Evolutionary conservation across 2,888 invertebrate species (phyloP), one percentile per base, ranked within the genome.

Genomic region (Hedychridium roseum): DNA sequence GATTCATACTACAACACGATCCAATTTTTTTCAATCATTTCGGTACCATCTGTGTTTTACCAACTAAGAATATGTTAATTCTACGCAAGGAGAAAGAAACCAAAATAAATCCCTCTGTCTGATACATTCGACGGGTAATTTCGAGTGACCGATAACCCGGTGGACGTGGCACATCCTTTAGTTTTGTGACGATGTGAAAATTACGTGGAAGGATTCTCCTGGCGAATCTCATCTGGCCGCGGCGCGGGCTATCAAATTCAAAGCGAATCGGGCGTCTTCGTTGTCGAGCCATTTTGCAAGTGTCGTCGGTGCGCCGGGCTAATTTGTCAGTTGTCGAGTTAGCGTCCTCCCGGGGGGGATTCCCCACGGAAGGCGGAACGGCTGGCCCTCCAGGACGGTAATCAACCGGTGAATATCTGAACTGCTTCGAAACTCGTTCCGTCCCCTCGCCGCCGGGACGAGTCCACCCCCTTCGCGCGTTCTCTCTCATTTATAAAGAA

Each of bases 281-380:
- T 67, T 75, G 76, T 77, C 74, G 72, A 74, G 75, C 78, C 76
- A 79, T 79, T 79, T 79, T 71, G 74, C 76, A 79, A 78, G 78
- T 79, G 78, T 79, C 78, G 78, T 77, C 78, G 76, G 73, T 68
- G 71, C 70, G 73, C 76, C 65, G 65, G 73, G 73, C 76, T 78
- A 78, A 78, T 78, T 78, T 78, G 78, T 78, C 78, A 78, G 78
- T 78, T 78, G 78, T 78, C 78, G 74, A 78, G 78, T 78, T 78
- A 78, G 74, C 76, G 68, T 70, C 68, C 76, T 67, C 73, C 57
- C n/a, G n/a, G n/a, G 53, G 77, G 71, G 77, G 66, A 77, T 77
- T 73, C 63, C 61, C 60, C 49, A 48, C 55, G 57, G 53, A 47
- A 53, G 50, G 56, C 50, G 48, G 49, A 48, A 43, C 44, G 41